These are phyloP conservation scores for Scyliorhinus canicula DNA, from an alignment of 2,797 vertebrate species.

Conservation along the genomic window DNA sequence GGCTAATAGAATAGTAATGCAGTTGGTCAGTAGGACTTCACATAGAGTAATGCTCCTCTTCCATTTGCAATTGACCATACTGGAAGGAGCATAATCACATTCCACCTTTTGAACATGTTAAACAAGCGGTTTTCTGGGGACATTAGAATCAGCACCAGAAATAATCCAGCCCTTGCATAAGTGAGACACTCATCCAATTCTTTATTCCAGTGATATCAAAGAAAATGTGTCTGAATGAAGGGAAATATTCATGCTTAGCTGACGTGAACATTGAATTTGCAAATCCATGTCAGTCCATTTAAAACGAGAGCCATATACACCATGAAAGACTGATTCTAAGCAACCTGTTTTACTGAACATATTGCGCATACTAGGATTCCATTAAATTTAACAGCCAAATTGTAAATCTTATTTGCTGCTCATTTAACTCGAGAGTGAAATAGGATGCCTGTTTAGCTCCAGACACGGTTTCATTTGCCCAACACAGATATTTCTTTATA, in stretches of 20 bases:
- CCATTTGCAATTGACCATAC: background rate
- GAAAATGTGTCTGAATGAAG: background rate
- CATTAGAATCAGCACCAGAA: background rate
- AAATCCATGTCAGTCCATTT: background rate
- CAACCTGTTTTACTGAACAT: background rate
- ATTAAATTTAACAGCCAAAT: background rate
- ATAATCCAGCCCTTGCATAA: background rate
- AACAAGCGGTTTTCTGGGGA: background rate
- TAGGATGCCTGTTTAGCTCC: background rate
- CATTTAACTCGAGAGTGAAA: background rate
- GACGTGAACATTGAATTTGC: background rate
- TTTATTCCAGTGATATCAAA: background rate
- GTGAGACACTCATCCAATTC: background rate
- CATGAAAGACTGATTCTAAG: background rate
- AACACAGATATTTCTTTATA: background rate
- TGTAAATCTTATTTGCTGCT: background rate
- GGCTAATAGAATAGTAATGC: too few species aligned
- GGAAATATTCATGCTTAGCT: background rate
- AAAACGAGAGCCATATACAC: background rate
- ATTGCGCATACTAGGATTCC: background rate
- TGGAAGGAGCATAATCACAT: background rate
- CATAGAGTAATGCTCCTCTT: background rate
- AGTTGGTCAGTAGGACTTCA: background rate
- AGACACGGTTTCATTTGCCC: background rate
- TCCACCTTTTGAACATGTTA: background rate